Base-by-base conservation (phyloP, 2,797 vertebrate genomes). In the Dromococcyx pavoninus region DNA sequence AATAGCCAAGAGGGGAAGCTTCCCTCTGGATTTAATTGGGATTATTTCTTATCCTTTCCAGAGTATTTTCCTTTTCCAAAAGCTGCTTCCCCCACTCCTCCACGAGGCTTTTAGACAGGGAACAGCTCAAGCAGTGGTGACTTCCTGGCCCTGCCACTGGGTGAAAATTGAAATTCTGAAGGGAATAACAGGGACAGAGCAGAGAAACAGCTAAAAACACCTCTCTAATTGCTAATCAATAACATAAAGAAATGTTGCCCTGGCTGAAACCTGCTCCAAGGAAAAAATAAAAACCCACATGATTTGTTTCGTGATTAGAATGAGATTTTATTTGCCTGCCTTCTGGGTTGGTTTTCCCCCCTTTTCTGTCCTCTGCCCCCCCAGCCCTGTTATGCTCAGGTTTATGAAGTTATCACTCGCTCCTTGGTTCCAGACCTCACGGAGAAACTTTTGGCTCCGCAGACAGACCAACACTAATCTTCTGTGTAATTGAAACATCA, bases 191-290 rank as follows among this genome's bases (percentile, higher is more conserved):
- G 86, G 66, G 79, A 78, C 79, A 27, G 46, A 88, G 85, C 82
- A 60, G 76, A 86, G 91, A 84, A 81, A 82, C 89, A 90, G 91
- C 95, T 92, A 10, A 97, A 95, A n/a, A 73, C 91, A 88, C 95
- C 79, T 86, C 94, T 72, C 58, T 96, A 95, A 95, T 95, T 92
- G 92, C 89, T 94, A 95, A 95, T 96, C 94, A 41, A 97, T 97
- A 95, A 50, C 73, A 58, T 88, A 88, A 91, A 95, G 93, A 92
- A 95, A 95, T 61, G 79, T 92, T 91, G 85, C 79, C 92, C 89
- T 84, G 74, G 54, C 91, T 95, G 89, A 89, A 92, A 93, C 73
- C 91, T 70, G 91, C 82, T 89, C 81, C 2, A 13, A 39, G 89
- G 32, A 46, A 9, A 60, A 75, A 79, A 91, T 56, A 64, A 51